These are phyloP conservation scores for Panorpa germanica DNA, from an alignment of 2,888 invertebrate species.

Conservation along the genomic window DNA sequence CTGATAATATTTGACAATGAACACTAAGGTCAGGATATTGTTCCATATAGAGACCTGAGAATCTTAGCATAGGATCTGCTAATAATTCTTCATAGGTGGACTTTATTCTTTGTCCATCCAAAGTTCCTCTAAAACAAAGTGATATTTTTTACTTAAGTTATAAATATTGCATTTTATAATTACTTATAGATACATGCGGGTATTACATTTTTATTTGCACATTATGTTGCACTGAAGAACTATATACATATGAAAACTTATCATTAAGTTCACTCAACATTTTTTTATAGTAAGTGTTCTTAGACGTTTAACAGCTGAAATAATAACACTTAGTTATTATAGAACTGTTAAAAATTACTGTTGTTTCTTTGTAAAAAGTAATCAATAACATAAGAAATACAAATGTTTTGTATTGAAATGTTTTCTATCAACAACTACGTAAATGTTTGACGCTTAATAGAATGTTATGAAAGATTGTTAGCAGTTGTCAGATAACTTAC, in stretches of 20 bases:
- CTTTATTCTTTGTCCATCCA: slow-evolving; percentile 76
- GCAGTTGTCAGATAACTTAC: too few relatives aligned
- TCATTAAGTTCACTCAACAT: slow-evolving; percentile 55
- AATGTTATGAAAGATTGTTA: too few relatives aligned
- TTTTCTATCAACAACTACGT: too few relatives aligned
- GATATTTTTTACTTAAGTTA: slow-evolving; percentile 11
- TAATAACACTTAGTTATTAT: too few relatives aligned
- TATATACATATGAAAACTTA: slow-evolving; percentile 74
- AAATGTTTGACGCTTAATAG: too few relatives aligned
- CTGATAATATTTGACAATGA: slow-evolving; percentile 66
- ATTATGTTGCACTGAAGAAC: slow-evolving; percentile 73
- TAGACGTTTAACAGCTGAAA: too few relatives aligned
- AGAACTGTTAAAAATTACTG: too few relatives aligned
- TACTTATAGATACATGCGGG: slow-evolving; percentile 11
- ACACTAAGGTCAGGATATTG: slow-evolving; percentile 78
- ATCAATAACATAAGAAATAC: too few relatives aligned
- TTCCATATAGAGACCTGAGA: slow-evolving; percentile 73
- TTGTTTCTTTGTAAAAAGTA: too few relatives aligned
- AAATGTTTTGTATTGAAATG: too few relatives aligned
- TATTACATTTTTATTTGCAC: slow-evolving; percentile 86
- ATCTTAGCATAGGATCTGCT: slow-evolving; percentile 74
- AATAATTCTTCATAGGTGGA: slow-evolving; percentile 78
- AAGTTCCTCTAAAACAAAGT: slow-evolving; percentile 51
- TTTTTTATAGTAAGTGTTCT: too few relatives aligned
- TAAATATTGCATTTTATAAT: slow-evolving; percentile 12